phyloP scores from a whole-genome alignment of 2,888 invertebrate species.

The Eucera pruinosa region DNA sequence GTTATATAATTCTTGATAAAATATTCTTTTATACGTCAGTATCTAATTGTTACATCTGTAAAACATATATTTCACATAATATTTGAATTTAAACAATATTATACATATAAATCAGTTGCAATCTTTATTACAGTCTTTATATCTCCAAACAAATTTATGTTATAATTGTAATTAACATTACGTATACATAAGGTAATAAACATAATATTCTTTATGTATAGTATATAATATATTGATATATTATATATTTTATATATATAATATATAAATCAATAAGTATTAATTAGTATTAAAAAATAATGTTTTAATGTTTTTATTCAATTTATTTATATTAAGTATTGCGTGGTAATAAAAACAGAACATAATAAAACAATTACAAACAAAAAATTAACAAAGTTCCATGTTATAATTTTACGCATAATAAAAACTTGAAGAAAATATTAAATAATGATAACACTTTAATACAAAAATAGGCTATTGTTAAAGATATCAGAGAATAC shows the following conservation, averaged over 20 bases:
- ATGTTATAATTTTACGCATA: neutral
- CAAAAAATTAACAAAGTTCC: neutral
- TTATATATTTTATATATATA: no score
- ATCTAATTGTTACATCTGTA: constrained; percentile 5
- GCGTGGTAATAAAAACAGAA: neutral
- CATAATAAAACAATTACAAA: neutral
- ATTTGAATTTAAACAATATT: no score
- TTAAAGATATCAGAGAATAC: constrained; percentile 35
- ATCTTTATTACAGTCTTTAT: no score
- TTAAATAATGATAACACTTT: neutral
- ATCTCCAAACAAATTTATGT: neutral
- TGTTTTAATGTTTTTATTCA: neutral
- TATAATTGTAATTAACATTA: neutral
- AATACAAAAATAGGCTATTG: neutral
- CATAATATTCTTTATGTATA: neutral
- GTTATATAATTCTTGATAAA: constrained; percentile 11
- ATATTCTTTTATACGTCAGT: neutral
- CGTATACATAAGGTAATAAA: neutral
- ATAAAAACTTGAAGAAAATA: neutral
- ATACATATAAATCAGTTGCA: no score
- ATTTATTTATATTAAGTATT: neutral
- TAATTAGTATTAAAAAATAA: no score
- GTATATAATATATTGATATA: no score
- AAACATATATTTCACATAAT: constrained; percentile 1
- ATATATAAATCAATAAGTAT: no score